Evolutionary conservation across 2,888 invertebrate genomes (phyloP).

Genomic region (Amiota communis): DNA sequence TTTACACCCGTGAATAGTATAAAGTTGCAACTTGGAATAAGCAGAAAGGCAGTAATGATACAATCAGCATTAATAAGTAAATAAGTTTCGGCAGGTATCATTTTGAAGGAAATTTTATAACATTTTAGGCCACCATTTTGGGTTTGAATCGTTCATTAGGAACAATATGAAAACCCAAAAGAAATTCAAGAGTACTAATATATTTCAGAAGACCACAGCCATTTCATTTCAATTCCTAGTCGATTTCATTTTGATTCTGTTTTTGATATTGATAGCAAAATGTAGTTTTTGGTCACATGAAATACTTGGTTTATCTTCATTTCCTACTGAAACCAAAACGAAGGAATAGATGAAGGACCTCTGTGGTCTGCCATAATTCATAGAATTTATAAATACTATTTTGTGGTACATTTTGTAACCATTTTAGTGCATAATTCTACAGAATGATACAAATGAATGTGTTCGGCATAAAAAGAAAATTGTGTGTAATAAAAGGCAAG

Average conservation of each 20-base stretch:
- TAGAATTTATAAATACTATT: constrained; percentile 19
- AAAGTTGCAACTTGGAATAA: background rate
- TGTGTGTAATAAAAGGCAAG: constrained; percentile 15
- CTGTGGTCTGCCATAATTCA: too few relatives aligned
- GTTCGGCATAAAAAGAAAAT: constrained; percentile 1
- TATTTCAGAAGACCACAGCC: background rate
- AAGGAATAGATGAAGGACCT: constrained; percentile 38
- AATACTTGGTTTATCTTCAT: constrained; percentile 48
- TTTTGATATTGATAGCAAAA: too few relatives aligned
- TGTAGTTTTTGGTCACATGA: too few relatives aligned
- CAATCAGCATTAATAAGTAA: constrained; percentile 51
- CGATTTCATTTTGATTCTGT: background rate
- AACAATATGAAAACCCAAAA: background rate
- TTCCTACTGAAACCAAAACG: constrained; percentile 43
- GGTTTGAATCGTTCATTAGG: background rate
- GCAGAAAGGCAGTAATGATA: constrained; percentile 40
- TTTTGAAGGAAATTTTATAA: constrained; percentile 62
- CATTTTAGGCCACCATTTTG: constrained; percentile 26
- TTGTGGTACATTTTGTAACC: constrained; percentile 18
- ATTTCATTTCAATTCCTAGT: background rate
- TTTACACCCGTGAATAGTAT: too few relatives aligned
- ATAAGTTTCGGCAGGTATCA: constrained; percentile 36
- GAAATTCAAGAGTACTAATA: background rate
- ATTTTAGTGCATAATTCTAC: constrained; percentile 54
- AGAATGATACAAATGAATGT: constrained; percentile 58